A percentile compares a stretch with the other conserved stretches of the same genome.
These are phyloP conservation scores for Brachyistius frenatus DNA, from an alignment of 2,113 vertebrate genomes.

Conservation along the genomic window DNA sequence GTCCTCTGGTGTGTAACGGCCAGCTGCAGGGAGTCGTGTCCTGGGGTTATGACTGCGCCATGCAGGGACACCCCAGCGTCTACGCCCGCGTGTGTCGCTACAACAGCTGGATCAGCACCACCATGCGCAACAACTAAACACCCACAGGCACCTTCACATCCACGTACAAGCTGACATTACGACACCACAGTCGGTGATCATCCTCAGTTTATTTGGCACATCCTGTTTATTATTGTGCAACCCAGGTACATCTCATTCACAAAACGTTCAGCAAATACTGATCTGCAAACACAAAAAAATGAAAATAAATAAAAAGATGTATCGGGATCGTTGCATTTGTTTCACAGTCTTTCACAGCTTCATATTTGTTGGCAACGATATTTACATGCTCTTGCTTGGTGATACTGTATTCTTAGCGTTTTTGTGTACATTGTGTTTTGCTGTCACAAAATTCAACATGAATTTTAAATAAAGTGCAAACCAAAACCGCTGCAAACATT, in stretches of 20 bases:
- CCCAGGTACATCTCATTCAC: constrained; percentile 7
- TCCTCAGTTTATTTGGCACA: constrained; percentile 41
- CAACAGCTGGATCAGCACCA: constrained; percentile 80
- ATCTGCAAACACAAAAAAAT: neutral
- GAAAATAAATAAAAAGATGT: constrained; percentile 41
- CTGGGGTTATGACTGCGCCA: constrained; percentile 85
- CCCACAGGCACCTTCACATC: neutral
- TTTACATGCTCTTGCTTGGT: constrained; percentile 24
- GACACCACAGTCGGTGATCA: neutral
- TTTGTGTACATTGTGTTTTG: neutral
- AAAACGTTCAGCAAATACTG: constrained; percentile 5
- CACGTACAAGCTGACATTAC: neutral
- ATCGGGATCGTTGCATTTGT: constrained; percentile 4
- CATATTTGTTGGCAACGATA: constrained; percentile 21
- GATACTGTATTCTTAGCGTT: constrained; percentile 3
- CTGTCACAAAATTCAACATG: neutral
- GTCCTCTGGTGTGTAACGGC: constrained; percentile 84
- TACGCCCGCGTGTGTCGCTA: constrained; percentile 86
- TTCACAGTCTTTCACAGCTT: constrained; percentile 17
- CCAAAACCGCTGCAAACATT: constrained; percentile 10
- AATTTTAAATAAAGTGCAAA: constrained; percentile 8
- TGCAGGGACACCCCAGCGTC: constrained; percentile 82
- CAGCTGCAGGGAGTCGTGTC: constrained; percentile 87
- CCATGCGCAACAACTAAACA: constrained; percentile 75
- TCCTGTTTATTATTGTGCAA: neutral